These are phyloP conservation scores for Cheilosia scutellata DNA, from an alignment of 2,888 invertebrate genomes.

Conservation along the genomic window DNA sequence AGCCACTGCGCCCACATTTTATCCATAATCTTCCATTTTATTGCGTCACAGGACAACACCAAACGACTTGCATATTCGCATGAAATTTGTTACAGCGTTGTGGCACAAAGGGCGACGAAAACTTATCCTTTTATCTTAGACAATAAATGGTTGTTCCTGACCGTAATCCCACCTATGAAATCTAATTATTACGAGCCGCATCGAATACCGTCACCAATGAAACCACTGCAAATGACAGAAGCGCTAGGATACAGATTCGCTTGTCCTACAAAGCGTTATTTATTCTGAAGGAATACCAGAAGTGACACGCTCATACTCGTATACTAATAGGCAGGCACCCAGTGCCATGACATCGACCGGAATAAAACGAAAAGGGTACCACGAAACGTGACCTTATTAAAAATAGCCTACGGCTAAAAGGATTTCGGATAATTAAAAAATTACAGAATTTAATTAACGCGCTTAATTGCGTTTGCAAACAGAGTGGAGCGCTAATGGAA, in stretches of 20 bases:
- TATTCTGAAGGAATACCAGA: constrained; percentile 36
- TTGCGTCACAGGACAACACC: no score
- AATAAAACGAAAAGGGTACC: constrained; percentile 35
- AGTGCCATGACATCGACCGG: background rate
- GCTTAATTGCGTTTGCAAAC: constrained; percentile 61
- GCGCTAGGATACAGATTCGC: constrained; percentile 2
- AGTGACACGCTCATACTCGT: constrained; percentile 32
- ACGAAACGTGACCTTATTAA: constrained; percentile 66
- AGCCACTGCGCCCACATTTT: no score
- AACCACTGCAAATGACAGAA: constrained; percentile 14
- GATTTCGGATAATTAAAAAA: constrained; percentile 63
- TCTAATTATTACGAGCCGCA: constrained; percentile 1
- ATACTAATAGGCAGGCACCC: constrained; percentile 31
- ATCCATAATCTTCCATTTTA: no score
- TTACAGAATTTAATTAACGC: constrained; percentile 67
- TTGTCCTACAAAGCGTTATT: constrained; percentile 26
- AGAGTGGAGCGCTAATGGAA: constrained; percentile 56
- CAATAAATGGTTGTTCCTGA: background rate
- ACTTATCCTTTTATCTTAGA: background rate
- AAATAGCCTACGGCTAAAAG: constrained; percentile 42
- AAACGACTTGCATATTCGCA: no score
- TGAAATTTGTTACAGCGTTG: no score
- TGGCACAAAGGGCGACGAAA: background rate
- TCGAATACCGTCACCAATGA: background rate
- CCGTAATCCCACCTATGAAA: constrained; percentile 9